Evolutionary conservation across 2,113 vertebrate species (phyloP).

Genomic region (Progne subis): DNA sequence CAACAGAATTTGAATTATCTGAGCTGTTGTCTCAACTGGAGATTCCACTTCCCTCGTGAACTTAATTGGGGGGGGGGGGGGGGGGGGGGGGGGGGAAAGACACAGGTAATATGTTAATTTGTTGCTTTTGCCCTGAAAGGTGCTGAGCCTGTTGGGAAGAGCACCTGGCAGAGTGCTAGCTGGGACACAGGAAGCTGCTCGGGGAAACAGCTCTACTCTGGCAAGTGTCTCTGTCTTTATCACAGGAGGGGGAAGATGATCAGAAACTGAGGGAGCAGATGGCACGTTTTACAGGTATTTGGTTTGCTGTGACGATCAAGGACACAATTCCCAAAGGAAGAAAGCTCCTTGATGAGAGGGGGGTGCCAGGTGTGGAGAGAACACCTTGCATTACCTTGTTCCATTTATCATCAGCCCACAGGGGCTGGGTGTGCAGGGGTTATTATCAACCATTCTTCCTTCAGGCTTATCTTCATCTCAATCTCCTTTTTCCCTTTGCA

Average conservation of each 20-base stretch:
- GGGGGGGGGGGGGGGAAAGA: too few species aligned
- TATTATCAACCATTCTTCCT: not conserved
- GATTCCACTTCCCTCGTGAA: not conserved
- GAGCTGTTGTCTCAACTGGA: not conserved
- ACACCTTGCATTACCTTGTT: not conserved
- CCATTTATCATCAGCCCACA: not conserved
- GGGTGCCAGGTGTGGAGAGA: not conserved
- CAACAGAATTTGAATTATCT: not conserved
- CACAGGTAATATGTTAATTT: not conserved
- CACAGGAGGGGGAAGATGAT: not conserved
- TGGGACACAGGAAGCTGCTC: not conserved
- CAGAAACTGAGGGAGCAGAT: not conserved
- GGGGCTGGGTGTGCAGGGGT: not conserved
- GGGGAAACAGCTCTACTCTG: accelerated
- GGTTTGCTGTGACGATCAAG: not conserved
- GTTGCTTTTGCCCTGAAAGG: not conserved
- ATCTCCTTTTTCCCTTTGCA: not conserved
- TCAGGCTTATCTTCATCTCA: not conserved
- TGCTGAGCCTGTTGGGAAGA: not conserved
- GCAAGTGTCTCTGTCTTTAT: not conserved
- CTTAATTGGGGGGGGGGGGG: not conserved
- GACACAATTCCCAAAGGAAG: not conserved
- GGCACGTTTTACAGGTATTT: not conserved
- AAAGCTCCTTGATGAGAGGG: not conserved
- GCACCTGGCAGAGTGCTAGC: not conserved